Evolutionary conservation across 2,888 invertebrate species (phyloP), one percentile per base, ranked within the genome.

Genomic region (Nemoura dubitans): DNA sequence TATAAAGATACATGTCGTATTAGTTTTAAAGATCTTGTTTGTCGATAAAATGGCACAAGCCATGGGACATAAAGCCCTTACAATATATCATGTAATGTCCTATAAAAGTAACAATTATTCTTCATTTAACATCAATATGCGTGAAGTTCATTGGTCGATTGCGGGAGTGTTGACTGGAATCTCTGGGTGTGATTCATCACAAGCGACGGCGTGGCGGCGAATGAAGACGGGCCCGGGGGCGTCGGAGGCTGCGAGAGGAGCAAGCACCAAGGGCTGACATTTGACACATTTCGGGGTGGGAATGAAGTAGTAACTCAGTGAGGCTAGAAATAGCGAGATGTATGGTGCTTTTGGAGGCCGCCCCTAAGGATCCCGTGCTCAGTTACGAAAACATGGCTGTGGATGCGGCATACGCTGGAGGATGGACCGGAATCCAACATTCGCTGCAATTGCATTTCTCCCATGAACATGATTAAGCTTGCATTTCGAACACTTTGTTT

Each of bases 251-350:
- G 59, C 10, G 36, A 36, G 36, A 36, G 36, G 36, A 26, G 76
- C 26, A 5, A 26, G 76, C 26, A 5, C n/a, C 21, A 21, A 21
- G 76, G 76, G 76, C 14, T 76, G 78, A 27, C 28, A 3, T n/a
- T 78, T 78, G 78, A 27, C 78, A 78, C 78, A 78, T 78, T 78
- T 14, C 10, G 16, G 78, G 78, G 78, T 78, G 78, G 78, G 25
- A 78, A 78, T 28, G 78, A 25, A 78, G 78, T n/a, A 27, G 78
- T 78, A 78, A 78, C 78, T 78, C 78, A 78, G 28, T 78, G 14
- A 2, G 3, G 26, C 78, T 59, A 21, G 59, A 59, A 59, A 59
- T 59, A 59, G 59, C 10, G 59, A 10, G 59, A 59, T 59, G 16
- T 59, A 59, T 36, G 10, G 36, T 36, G 36, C 5, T 36, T 36